phyloP scores from a whole-genome alignment of 2,113 vertebrate species.

The Tragelaphus strepsiceros region DNA sequence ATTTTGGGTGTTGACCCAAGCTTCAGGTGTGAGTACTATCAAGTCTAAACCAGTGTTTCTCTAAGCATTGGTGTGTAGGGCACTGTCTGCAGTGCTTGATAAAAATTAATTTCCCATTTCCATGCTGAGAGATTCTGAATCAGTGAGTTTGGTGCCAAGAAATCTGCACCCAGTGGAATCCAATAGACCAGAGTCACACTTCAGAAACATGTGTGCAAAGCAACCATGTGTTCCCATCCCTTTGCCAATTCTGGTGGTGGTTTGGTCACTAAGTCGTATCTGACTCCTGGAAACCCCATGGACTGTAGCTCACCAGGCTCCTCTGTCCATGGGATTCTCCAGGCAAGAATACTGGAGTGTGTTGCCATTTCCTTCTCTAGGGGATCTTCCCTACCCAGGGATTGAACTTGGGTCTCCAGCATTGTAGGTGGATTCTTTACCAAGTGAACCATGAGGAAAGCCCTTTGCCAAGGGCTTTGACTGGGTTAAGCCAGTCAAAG shows the following conservation, averaged over 20 bases:
- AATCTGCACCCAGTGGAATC: background rate
- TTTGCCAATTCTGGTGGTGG: accelerated
- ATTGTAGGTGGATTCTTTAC: background rate
- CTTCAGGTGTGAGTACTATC: background rate
- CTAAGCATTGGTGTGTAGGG: background rate
- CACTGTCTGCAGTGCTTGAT: background rate
- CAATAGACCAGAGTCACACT: background rate
- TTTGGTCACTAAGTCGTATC: background rate
- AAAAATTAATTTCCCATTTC: background rate
- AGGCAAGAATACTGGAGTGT: background rate
- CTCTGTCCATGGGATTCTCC: background rate
- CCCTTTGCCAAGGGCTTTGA: background rate
- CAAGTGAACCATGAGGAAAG: background rate
- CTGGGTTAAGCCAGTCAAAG: background rate
- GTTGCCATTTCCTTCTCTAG: background rate
- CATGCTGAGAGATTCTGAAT: background rate
- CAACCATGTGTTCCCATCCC: background rate
- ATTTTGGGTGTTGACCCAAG: background rate
- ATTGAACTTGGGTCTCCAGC: background rate
- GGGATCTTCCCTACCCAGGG: background rate
- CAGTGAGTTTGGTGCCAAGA: background rate
- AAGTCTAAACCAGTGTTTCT: background rate
- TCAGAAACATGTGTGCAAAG: background rate
- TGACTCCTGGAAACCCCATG: background rate
- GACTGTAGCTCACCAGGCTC: background rate